Evolutionary conservation across 2,888 invertebrate species (phyloP).

Genomic region (Ecdyonurus torrentis): DNA sequence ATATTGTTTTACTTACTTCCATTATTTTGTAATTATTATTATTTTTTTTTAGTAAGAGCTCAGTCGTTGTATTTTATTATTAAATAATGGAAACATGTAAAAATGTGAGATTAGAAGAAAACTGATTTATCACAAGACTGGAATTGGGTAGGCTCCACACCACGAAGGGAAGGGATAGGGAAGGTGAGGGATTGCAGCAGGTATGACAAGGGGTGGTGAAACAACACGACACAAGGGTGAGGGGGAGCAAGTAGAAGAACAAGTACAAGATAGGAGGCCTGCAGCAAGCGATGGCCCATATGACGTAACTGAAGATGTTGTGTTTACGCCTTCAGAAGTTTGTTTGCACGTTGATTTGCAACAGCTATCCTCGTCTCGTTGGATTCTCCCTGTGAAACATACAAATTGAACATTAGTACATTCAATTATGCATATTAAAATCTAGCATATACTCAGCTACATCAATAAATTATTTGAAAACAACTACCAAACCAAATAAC

Average conservation of each 20-base stretch:
- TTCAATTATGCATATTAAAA: no score
- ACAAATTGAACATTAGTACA: no score
- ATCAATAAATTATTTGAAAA: no score
- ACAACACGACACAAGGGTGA: no score
- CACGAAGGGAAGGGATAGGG: neutral
- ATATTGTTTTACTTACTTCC: neutral
- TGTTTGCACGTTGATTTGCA: conserved; percentile 93
- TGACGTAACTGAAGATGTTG: no score
- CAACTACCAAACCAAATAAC: no score
- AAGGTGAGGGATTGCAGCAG: neutral
- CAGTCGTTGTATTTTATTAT: neutral
- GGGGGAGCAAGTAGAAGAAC: no score
- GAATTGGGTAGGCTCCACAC: neutral
- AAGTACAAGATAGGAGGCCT: no score
- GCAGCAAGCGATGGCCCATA: no score
- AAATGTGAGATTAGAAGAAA: neutral
- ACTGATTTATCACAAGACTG: neutral
- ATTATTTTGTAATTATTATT: no score
- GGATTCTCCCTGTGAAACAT: conserved; percentile 60
- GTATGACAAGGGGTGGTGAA: neutral
- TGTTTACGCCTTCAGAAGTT: conserved; percentile 60
- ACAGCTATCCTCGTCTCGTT: conserved; percentile 92
- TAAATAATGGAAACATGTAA: neutral
- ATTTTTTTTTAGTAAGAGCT: neutral
- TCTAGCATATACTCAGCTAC: no score